Evolutionary conservation across 2,113 vertebrate species (phyloP).

Genomic region (Rhizomys pruinosus): DNA sequence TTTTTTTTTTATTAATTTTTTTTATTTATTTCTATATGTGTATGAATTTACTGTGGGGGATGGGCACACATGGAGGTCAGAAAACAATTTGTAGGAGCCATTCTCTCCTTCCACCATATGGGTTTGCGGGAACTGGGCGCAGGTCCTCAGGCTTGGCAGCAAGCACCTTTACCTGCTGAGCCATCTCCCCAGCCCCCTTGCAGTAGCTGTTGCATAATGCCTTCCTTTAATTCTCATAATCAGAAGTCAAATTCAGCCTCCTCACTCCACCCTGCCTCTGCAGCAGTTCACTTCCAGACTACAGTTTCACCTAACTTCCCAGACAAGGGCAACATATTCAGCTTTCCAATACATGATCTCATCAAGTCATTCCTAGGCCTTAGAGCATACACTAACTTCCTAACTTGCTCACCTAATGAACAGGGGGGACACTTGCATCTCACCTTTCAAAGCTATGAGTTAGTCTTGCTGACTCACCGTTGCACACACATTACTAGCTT

Average conservation of each 20-base stretch:
- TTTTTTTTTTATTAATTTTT: no score
- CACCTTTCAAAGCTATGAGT: background rate
- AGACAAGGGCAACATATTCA: background rate
- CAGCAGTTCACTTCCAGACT: background rate
- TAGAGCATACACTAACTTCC: background rate
- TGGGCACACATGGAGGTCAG: background rate
- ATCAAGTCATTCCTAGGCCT: background rate
- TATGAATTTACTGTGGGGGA: no score
- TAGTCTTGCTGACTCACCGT: background rate
- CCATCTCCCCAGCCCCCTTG: background rate
- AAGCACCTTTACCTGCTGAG: background rate
- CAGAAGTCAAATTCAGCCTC: constrained; percentile 1
- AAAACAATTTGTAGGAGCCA: background rate
- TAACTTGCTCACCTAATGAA: background rate
- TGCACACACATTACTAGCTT: background rate
- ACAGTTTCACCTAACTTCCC: background rate
- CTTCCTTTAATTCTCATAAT: background rate
- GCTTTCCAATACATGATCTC: background rate
- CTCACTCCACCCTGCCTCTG: background rate
- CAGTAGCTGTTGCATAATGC: background rate
- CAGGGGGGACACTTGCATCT: background rate
- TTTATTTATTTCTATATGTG: no score
- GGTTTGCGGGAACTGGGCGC: background rate
- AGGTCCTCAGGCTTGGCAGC: background rate
- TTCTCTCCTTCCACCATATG: background rate